Base-by-base conservation (phyloP, 1,140 invertebrate species). In the Drosophila nebulosa region DNA sequence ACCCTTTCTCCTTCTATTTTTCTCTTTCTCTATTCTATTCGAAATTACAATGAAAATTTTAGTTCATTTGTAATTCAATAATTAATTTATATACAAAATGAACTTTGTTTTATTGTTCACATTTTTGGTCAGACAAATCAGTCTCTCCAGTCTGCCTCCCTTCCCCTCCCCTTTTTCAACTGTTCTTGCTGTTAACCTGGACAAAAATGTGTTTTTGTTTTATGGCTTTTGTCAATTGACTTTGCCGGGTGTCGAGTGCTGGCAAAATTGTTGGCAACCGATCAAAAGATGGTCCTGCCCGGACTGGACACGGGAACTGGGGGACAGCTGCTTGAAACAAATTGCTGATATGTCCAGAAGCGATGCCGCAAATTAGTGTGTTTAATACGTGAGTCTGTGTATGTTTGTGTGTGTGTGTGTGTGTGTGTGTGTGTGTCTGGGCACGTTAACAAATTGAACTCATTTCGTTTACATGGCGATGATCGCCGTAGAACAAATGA, bases 341-440 rank as follows among this genome's bases (percentile, higher is more conserved):
- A 81, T 86, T 86, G 80, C 78, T 70, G 72, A 90, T 90, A 90
- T 90, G 86, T 79, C 86, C 76, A 77, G 86, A 86, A 90, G 86
- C 83, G 78, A 90, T 90, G 86, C 86, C 86, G 65, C 86, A 90
- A 90, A 90, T 90, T 90, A 90, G 88, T 84, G 72, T 81, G 78
- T 83, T 86, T 83, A 78, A 88, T 86, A 77, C 78, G 81, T 78
- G 74, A 78, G 69, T 65, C 51, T 73, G 65, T 18, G n/a, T 26
- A 12, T 50, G 64, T 26, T 2, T n/a, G 21, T 46, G 18, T 50
- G 42, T 50, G 18, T 51, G 18, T 51, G 77, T 78, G 66, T 80
- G 63, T 73, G 77, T 78, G 65, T 80, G 81, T 66, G 18, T 51
- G 77, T 78, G 66, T 80, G 63, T 73, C 73, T 78, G 65, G 77